phyloP scores from a whole-genome alignment of 2,113 vertebrate species.

The Progne subis region DNA sequence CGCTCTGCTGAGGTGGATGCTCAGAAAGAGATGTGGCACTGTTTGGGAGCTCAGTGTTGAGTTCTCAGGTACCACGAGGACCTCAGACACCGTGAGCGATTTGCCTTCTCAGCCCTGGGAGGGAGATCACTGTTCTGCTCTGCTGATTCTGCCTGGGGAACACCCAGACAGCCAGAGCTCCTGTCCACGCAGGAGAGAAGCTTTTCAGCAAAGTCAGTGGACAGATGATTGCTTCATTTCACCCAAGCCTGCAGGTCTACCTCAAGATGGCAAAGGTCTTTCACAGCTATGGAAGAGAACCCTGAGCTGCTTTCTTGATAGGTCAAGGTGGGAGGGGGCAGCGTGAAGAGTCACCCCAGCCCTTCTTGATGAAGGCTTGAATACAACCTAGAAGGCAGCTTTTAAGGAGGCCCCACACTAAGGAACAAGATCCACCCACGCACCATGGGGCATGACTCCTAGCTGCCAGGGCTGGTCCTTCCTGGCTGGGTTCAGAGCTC shows the following conservation, averaged over 20 bases:
- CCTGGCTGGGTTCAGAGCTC: conserved; percentile 30
- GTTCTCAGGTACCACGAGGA: background rate
- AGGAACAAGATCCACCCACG: conserved; percentile 6
- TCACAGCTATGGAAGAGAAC: background rate
- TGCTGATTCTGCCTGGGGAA: background rate
- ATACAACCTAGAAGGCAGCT: background rate
- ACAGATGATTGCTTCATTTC: background rate
- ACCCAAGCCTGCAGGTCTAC: background rate
- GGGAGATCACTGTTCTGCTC: background rate
- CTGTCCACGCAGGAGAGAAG: background rate
- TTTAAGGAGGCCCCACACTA: background rate
- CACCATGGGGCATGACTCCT: conserved; percentile 3
- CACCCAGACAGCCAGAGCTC: background rate
- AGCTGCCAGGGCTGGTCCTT: conserved; percentile 45
- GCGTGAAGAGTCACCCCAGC: accelerated
- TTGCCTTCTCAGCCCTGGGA: background rate
- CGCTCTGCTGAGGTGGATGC: background rate
- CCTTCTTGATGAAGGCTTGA: background rate
- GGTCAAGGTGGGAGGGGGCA: accelerated
- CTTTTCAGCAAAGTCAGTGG: background rate
- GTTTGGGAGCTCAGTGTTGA: accelerated
- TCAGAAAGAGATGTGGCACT: accelerated
- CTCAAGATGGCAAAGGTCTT: background rate
- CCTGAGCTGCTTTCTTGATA: background rate
- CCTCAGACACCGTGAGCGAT: background rate